Evolutionary conservation across 2,797 vertebrate genomes (phyloP), one percentile per base, ranked within the genome.

Genomic region (Hypotaenidia philippensis): DNA sequence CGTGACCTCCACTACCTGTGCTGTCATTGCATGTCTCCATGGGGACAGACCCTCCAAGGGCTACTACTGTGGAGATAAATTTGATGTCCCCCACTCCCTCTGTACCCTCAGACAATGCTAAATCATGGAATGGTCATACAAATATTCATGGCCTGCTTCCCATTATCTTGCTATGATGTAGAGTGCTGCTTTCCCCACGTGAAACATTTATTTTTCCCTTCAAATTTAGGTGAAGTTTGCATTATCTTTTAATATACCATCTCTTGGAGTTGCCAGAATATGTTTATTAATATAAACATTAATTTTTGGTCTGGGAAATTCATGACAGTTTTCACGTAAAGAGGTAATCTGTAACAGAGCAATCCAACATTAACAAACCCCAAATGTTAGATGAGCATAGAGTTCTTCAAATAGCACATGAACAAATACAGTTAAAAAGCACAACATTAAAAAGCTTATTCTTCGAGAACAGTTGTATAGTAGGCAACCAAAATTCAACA

Each of bases 241-340:
- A 83, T 0, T 57, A 38, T 56, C 20, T 86, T 53, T 77, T 83
- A 95, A 91, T 75, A 71, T 83, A 86, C 60, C 21, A 81, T 83
- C 91, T 83, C 22, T 71, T 68, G 7, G 57, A 86, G 61, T 90
- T 83, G 29, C 23, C 77, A 96, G 69, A 93, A 21, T 64, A 68
- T 78, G 34, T 96, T 96, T 96, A 96, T 96, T 95, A 71, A 90
- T 47, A 86, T 64, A 94, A 94, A 82, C 81, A 83, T 55, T 50
- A 53, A 40, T 59, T 95, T 93, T 95, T 95, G 80, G 87, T 88
- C 80, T 93, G 22, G 49, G 45, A 94, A 91, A 57, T 85, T 87
- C 21, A 45, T 47, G 27, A 94, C 92, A 91, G 41, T 86, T 94
- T 83, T 81, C 49, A 93, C 4, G 0, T 60, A 74, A 74, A 77